phyloP scores from a whole-genome alignment of 30 jellyfish, hydroid and myxozoan species.

The Haliclystus octoradiatus region DNA sequence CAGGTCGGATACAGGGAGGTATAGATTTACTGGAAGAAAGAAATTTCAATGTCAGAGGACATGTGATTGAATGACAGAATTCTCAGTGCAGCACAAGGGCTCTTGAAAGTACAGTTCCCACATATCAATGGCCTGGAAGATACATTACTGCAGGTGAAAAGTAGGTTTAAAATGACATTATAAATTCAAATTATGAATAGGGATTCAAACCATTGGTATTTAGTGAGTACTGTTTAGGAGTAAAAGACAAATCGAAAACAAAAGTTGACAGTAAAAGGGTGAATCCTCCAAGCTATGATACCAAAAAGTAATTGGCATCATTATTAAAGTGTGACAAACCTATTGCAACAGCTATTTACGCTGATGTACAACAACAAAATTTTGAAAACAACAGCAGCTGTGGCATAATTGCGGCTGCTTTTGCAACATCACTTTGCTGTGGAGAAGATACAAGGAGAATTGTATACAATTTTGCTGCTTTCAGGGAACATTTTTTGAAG shows the following conservation, averaged over 20 bases:
- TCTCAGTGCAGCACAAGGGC: conserved; percentile 10
- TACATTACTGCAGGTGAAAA: background rate
- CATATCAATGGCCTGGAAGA: conserved; percentile 6
- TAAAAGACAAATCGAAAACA: background rate
- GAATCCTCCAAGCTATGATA: background rate
- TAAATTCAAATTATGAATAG: no score
- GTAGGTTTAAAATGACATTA: no score
- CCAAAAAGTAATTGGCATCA: background rate
- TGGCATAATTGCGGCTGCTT: conserved; percentile 19
- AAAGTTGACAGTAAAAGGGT: background rate
- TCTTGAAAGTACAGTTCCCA: conserved; percentile 14
- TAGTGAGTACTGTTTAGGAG: background rate
- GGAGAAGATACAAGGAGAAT: conserved; percentile 8
- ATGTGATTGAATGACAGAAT: conserved; percentile 2
- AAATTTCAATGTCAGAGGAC: conserved; percentile 1
- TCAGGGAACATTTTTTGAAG: conserved; percentile 9
- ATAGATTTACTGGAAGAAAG: background rate
- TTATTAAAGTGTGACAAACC: background rate
- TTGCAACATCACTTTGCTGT: background rate
- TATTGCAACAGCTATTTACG: background rate
- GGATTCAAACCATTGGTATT: no score
- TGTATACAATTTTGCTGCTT: background rate
- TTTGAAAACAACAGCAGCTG: no score
- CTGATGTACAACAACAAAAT: conserved; percentile 21
- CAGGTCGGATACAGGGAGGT: no score